Evolutionary conservation across 2,888 invertebrate genomes (phyloP).

Genomic region (Pammene aurita): DNA sequence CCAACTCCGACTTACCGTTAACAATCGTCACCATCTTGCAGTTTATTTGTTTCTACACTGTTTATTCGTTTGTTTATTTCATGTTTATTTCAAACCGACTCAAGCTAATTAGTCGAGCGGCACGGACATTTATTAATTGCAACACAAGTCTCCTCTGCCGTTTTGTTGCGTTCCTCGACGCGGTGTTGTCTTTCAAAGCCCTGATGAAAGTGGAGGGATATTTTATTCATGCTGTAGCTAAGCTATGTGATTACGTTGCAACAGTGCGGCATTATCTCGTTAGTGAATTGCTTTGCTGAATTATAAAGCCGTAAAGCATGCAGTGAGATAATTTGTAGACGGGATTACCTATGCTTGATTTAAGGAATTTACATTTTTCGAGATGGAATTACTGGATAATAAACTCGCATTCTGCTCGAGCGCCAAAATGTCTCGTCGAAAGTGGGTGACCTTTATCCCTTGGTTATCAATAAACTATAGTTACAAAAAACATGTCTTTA

Average conservation of each 20-base stretch:
- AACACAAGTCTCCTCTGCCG: constrained; percentile 69
- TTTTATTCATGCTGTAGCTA: constrained; percentile 36
- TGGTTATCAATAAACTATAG: too few relatives aligned
- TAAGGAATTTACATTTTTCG: neutral
- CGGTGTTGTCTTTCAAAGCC: constrained; percentile 69
- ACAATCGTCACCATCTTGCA: constrained; percentile 32
- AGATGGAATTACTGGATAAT: neutral
- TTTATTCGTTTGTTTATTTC: constrained; percentile 37
- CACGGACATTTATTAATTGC: constrained; percentile 80
- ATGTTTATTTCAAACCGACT: constrained; percentile 66
- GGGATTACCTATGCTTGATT: neutral
- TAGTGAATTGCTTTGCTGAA: constrained; percentile 31
- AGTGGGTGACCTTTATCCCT: too few relatives aligned
- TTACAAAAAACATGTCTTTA: too few relatives aligned
- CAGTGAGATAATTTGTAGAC: constrained; percentile 18
- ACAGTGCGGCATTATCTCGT: constrained; percentile 36
- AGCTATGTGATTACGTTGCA: constrained; percentile 37
- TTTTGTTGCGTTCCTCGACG: constrained; percentile 58
- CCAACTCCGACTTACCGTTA: constrained; percentile 30
- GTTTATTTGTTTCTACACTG: constrained; percentile 30
- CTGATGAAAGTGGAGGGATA: constrained; percentile 44
- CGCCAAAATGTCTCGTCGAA: too few relatives aligned
- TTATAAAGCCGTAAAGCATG: constrained; percentile 26
- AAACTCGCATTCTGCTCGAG: too few relatives aligned
- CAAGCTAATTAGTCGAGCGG: constrained; percentile 77